phyloP scores from a whole-genome alignment of 2,113 vertebrate genomes.

The Scolopax mira region DNA sequence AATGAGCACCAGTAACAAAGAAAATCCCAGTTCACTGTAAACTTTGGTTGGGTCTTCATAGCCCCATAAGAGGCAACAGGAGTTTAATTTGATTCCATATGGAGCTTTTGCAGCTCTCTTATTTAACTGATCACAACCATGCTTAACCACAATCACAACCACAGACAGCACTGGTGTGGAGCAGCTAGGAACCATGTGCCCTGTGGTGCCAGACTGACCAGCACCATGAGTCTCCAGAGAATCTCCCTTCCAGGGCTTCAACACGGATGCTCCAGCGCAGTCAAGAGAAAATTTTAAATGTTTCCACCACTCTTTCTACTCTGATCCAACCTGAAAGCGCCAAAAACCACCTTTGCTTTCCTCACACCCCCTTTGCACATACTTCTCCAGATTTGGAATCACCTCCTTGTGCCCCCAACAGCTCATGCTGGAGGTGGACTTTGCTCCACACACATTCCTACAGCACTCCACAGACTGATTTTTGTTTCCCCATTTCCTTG shows the following conservation, averaged over 20 bases:
- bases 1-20: not conserved
- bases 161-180: not conserved
- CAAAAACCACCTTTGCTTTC: not conserved
- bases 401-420: not conserved
- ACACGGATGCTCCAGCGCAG: not conserved
- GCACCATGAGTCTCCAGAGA: not conserved
- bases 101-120: not conserved
- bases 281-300: not conserved
- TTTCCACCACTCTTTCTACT: not conserved
- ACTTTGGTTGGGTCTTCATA: not conserved
- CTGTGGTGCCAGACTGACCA: not conserved
- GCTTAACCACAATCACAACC: too few relatives aligned
- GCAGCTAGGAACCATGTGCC: not conserved
- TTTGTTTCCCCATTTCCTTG: not conserved
- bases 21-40: not conserved
- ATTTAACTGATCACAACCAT: not conserved
- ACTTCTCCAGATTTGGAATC: not conserved
- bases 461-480: not conserved
- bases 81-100: not conserved
- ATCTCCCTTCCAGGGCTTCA: not conserved
- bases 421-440: not conserved
- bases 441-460: rapidly evolving
- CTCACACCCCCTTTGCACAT: too few relatives aligned
- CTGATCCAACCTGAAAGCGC: not conserved
- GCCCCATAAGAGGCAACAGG: not conserved